These are phyloP conservation scores for Diacarnus erythraeanus DNA, from an alignment of 37 sponge, comb jelly and placozoan genomes.

Conservation along the genomic window DNA sequence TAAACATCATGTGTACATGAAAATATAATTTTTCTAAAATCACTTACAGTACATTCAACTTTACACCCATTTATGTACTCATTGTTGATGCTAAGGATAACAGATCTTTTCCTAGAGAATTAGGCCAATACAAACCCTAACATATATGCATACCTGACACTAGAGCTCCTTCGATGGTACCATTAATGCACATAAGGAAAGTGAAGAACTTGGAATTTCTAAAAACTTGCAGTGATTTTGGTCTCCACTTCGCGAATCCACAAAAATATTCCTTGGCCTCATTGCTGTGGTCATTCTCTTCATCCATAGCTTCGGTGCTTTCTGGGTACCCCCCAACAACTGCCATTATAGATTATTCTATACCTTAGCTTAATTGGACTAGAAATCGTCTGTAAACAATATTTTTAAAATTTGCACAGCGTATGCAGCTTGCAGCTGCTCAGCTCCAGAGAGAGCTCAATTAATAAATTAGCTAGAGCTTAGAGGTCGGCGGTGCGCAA, in stretches of 20 bases:
- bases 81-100: not conserved
- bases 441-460: no score
- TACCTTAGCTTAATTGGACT: no score
- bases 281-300: not conserved
- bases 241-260: constrained; percentile 32
- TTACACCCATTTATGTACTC: not conserved
- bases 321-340: no score
- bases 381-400: no score
- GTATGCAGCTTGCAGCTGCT: no score
- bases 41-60: not conserved
- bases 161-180: constrained; percentile 61
- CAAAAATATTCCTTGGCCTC: constrained; percentile 33
- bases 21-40: no score
- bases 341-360: no score
- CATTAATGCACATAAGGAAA: constrained; percentile 53
- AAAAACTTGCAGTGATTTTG: constrained; percentile 34
- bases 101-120: not conserved
- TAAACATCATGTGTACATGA: no score
- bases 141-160: constrained; percentile 65
- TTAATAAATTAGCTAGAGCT: no score
- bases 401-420: no score
- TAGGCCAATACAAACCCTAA: no score
- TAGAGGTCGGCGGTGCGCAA: no score
- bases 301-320: not conserved
- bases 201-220: constrained; percentile 54